phyloP scores from a whole-genome alignment of 2,113 vertebrate species.

The Sturnus vulgaris region DNA sequence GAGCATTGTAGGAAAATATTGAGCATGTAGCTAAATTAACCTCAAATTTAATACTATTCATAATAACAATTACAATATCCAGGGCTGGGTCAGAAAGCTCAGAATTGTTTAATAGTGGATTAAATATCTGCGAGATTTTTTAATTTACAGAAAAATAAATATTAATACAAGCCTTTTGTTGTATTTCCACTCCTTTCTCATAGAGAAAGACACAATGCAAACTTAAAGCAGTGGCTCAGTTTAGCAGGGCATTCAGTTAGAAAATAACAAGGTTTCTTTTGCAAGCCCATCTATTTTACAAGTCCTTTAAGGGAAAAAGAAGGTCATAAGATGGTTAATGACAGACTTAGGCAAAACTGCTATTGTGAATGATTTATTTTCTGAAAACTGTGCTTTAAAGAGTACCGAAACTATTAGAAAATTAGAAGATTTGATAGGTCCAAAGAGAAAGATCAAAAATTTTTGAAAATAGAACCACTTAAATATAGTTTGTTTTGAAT shows the following conservation, averaged over 20 bases:
- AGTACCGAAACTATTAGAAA: not conserved
- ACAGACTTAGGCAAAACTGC: not conserved
- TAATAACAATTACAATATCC: not conserved
- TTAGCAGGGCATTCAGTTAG: not conserved
- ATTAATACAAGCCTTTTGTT: not conserved
- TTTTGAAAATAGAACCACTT: not conserved
- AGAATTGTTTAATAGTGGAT: not conserved
- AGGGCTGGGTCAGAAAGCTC: not conserved
- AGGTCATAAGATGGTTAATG: not conserved
- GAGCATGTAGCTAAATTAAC: not conserved
- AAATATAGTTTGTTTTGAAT: not conserved
- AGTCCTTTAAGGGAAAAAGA: not conserved
- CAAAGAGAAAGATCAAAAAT: not conserved
- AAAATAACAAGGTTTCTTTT: not conserved
- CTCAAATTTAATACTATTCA: not conserved
- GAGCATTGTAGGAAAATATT: not conserved
- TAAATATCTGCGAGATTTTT: not conserved
- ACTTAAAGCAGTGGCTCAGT: not conserved
- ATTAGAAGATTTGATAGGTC: not conserved
- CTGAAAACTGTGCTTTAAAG: not conserved
- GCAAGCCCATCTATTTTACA: not conserved
- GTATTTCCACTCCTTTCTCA: not conserved
- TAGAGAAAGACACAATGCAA: not conserved
- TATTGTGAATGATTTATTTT: not conserved
- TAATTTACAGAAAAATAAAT: not conserved